phyloP scores from a whole-genome alignment of 2,113 vertebrate species.

The Hyaena hyaena region DNA sequence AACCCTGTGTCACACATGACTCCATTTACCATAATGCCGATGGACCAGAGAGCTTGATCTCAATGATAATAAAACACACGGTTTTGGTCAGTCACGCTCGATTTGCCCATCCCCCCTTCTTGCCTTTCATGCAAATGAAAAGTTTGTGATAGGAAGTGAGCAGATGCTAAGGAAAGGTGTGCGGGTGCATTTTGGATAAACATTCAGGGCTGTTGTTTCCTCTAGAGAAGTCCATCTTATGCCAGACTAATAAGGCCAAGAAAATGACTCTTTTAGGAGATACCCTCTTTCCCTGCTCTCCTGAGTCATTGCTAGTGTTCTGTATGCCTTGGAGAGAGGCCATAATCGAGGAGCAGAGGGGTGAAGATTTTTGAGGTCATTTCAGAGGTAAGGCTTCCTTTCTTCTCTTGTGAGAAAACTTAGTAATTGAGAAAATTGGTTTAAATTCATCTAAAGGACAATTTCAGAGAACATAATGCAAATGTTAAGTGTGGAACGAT shows the following conservation, averaged over 20 bases:
- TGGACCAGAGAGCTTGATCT: neutral
- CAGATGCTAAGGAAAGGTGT: neutral
- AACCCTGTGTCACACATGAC: neutral
- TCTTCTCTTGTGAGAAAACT: constrained; percentile 33
- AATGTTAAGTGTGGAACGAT: neutral
- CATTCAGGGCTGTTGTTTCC: neutral
- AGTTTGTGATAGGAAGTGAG: neutral
- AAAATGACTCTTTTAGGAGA: neutral
- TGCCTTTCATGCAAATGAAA: neutral
- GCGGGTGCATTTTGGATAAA: neutral
- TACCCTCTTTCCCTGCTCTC: neutral
- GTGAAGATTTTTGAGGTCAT: neutral
- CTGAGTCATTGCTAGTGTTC: neutral
- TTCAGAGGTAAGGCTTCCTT: neutral
- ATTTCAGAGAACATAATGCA: neutral
- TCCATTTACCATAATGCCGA: neutral
- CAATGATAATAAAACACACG: neutral
- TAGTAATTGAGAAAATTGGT: constrained; percentile 14
- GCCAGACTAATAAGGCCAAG: neutral
- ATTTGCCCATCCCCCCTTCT: neutral
- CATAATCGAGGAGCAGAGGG: neutral
- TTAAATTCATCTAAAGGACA: constrained; percentile 20
- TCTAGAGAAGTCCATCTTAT: neutral
- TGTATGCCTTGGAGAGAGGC: neutral
- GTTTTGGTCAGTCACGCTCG: neutral